phyloP scores from a whole-genome alignment of 1,140 invertebrate genomes.

The Mercenaria mercenaria region DNA sequence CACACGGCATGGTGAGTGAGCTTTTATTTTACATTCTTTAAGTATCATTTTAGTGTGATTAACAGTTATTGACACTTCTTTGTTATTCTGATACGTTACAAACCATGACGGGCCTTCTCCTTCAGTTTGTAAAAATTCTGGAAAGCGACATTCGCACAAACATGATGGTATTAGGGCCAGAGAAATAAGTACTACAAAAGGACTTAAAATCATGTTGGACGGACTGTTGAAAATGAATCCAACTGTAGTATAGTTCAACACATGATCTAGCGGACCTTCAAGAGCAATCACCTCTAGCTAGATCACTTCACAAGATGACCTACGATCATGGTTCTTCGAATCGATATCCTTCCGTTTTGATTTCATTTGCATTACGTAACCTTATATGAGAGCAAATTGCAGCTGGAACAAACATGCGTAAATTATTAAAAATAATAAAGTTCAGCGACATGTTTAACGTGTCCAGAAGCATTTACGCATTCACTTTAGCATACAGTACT shows the following conservation, averaged over 20 bases:
- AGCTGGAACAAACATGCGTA: no score
- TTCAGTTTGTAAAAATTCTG: constrained; percentile 48
- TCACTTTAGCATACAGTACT: no score
- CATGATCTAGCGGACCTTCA: no score
- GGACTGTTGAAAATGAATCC: neutral
- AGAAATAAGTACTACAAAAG: neutral
- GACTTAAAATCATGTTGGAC: neutral
- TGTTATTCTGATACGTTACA: constrained; percentile 37
- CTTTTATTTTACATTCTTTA: constrained; percentile 49
- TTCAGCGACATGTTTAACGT: no score
- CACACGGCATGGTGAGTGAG: neutral
- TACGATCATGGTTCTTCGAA: no score
- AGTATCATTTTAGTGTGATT: constrained; percentile 39
- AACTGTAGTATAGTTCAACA: neutral
- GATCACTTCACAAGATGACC: no score
- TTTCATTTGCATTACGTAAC: no score
- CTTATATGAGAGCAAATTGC: no score
- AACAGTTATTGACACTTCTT: constrained; percentile 27
- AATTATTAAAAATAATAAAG: no score
- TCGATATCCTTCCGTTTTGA: no score
- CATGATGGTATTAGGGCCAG: neutral
- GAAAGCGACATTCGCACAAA: constrained; percentile 40
- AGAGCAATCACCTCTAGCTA: no score
- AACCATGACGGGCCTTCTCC: constrained; percentile 48
- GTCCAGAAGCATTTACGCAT: no score